A percentile compares a stretch with the other conserved stretches of the same genome.
Evolutionary conservation across 2,797 vertebrate species (phyloP).

Genomic region (Podarcis lilfordi): DNA sequence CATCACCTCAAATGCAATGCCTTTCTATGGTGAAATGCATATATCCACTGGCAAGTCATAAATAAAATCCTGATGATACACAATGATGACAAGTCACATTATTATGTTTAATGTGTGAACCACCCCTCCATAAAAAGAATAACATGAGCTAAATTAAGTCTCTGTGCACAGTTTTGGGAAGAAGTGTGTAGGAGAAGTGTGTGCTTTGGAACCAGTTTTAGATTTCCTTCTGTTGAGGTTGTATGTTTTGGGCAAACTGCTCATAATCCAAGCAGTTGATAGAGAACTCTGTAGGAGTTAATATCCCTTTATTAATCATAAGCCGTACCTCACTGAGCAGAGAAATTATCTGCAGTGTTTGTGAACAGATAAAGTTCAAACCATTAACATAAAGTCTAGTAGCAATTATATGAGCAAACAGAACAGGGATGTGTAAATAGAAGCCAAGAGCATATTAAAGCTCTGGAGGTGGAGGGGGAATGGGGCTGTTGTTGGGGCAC

Average conservation of each 20-base stretch:
- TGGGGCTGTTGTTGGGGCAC: background rate
- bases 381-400: conserved; percentile 22
- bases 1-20: background rate
- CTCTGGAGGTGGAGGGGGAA: background rate
- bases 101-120: background rate
- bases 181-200: background rate
- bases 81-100: background rate
- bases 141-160: background rate
- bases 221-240: background rate
- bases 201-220: background rate
- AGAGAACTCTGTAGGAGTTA: conserved; percentile 1
- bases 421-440: conserved; percentile 36
- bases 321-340: conserved; percentile 17
- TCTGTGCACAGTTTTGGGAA: background rate
- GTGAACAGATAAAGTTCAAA: conserved; percentile 34
- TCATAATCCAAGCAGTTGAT: background rate
- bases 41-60: background rate
- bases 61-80: background rate
- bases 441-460: conserved; percentile 12
- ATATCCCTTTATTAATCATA: conserved; percentile 27
- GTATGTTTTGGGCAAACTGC: fast-evolving
- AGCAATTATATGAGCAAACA: conserved; percentile 43
- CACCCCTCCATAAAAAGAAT: background rate
- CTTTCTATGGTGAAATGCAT: background rate
- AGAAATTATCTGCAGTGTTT: conserved; percentile 20